Evolutionary conservation across 2,113 vertebrate species (phyloP).

Genomic region (Argyrosomus japonicus): DNA sequence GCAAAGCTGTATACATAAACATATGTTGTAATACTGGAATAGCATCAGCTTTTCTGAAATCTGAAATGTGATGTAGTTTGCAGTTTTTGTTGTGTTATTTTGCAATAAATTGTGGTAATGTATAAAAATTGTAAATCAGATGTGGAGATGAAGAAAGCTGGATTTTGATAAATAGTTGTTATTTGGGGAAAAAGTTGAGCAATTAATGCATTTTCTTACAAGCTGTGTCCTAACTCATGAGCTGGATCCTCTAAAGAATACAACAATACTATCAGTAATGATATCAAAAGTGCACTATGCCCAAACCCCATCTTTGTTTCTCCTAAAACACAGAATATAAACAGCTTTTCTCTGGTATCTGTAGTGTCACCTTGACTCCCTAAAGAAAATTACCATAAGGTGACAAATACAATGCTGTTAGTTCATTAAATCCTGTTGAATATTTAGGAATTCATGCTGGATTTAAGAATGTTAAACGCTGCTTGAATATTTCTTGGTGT

Average conservation of each 20-base stretch:
- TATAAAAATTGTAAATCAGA: background rate
- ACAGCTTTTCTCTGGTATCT: background rate
- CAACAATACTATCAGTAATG: background rate
- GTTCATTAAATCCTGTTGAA: slow-evolving; percentile 18
- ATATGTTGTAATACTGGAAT: background rate
- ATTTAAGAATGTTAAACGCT: background rate
- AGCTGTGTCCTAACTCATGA: background rate
- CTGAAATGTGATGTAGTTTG: background rate
- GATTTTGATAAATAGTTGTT: background rate
- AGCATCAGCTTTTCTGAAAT: background rate
- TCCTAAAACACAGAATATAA: background rate
- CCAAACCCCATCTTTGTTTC: too few relatives aligned
- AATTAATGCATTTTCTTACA: background rate
- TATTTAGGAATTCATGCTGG: slow-evolving; percentile 22
- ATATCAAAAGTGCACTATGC: background rate
- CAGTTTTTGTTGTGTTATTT: background rate
- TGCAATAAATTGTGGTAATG: too few relatives aligned
- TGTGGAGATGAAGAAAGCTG: background rate
- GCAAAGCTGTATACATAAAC: background rate
- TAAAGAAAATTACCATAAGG: background rate
- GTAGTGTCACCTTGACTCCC: slow-evolving; percentile 7
- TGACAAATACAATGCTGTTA: background rate
- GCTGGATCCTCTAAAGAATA: background rate
- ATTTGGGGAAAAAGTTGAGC: background rate
- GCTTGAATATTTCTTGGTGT: background rate